Evolutionary conservation across 2,113 vertebrate genomes (phyloP), one percentile per base, ranked within the genome.

Genomic region (Herpetotheres cachinnans): DNA sequence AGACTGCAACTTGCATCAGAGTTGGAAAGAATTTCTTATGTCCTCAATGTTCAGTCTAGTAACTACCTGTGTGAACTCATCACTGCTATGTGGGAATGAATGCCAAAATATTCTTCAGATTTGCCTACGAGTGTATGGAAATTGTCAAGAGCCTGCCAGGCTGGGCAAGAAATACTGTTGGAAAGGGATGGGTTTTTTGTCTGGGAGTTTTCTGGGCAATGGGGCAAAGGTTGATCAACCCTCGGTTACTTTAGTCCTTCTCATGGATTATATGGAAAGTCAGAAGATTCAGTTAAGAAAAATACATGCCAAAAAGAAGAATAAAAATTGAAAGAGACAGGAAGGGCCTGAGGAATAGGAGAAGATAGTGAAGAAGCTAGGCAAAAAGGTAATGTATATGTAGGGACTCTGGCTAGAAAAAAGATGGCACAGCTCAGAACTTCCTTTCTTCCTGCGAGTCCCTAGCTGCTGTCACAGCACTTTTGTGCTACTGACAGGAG

Each of bases 381-480:
- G 49, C 9, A 82, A 76, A 63, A 89, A 69, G 8, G 18, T 65
- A 24, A 42, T 14, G 42, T 72, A 38, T 27, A 11, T 0, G 0
- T 47, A 88, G 20, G 27, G 30, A 74, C 44, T 84, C 46, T 59
- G 40, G 62, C 25, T 89, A 69, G 36, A 67, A 89, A 79, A 80
- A 72, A 72, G 81, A 77, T 70, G 91, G 81, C 74, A 66, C n/a
- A 65, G 40, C 13, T 86, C 62, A 56, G 20, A 91, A 84, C 54
- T 76, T 76, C 9, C 59, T 76, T 89, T 92, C 78, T 87, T 87
- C 58, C 46, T 95, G 61, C 16, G 54, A 70, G 5, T 82, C 93
- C 54, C 84, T 82, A 66, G 46, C 26, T 95, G 93, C 89, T 97
- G 70, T 93, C 82, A 77, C 92, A 91, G 93, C 86, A 91, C 66